phyloP scores from a whole-genome alignment of 2,888 invertebrate species.

The Coleophora flavipennella region DNA sequence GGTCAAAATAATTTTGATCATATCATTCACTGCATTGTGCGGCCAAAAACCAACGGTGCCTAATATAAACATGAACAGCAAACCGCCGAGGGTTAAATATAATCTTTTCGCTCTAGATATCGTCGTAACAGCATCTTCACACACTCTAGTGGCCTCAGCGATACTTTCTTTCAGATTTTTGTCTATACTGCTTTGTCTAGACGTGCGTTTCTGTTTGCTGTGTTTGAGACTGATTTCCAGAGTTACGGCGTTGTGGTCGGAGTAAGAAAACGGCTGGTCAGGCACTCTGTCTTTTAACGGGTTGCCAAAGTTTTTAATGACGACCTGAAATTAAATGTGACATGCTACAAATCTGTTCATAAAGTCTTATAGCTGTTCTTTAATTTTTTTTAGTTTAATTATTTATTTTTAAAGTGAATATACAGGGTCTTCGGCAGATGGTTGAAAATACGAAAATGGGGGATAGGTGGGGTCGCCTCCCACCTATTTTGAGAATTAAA shows the following conservation, averaged over 20 bases:
- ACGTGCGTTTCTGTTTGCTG: background rate
- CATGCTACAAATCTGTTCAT: too few relatives aligned
- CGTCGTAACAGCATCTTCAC: slow-evolving; percentile 66
- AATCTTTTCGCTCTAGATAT: slow-evolving; percentile 64
- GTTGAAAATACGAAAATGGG: too few relatives aligned
- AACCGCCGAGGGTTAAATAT: slow-evolving; percentile 64
- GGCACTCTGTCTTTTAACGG: slow-evolving; percentile 84
- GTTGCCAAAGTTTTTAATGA: slow-evolving; percentile 70
- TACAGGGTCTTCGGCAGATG: too few relatives aligned
- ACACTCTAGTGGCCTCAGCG: slow-evolving; percentile 73
- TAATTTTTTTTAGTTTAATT: too few relatives aligned
- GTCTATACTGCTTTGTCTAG: slow-evolving; percentile 24
- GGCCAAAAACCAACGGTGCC: slow-evolving; percentile 64
- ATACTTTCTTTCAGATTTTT: slow-evolving; percentile 46
- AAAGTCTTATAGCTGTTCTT: too few relatives aligned
- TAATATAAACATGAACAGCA: slow-evolving; percentile 66
- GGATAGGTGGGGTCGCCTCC: too few relatives aligned
- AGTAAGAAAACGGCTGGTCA: slow-evolving; percentile 81
- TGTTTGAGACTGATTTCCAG: slow-evolving; percentile 55
- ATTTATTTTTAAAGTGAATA: too few relatives aligned
- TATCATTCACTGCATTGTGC: slow-evolving; percentile 60
- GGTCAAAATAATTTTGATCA: slow-evolving; percentile 76
- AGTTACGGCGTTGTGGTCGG: slow-evolving; percentile 91
- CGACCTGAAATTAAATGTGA: slow-evolving; percentile 32
- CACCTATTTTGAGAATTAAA: too few relatives aligned